Conservation (phyloP, 2,888 invertebrate species). For the Slavum lentiscoides region DNA sequence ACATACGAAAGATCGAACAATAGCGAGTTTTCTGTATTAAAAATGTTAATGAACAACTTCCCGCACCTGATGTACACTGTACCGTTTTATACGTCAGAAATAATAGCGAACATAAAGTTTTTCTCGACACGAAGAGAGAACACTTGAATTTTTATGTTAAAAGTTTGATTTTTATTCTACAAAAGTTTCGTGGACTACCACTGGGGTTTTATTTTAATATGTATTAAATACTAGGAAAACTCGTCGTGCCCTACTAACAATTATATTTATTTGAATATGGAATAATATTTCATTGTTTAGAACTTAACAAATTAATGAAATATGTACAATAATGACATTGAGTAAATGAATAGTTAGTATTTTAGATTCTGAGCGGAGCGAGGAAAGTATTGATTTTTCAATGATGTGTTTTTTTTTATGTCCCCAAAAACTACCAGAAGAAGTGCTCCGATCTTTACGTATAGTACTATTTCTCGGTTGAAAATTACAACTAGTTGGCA, state of each 20-base stretch:
- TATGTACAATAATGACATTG: no score
- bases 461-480: no score
- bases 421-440: no score
- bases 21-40: constrained; percentile 16
- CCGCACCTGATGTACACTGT: neutral
- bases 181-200: neutral
- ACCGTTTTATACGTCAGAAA: neutral
- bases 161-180: constrained; percentile 6
- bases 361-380: no score
- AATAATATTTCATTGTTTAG: no score
- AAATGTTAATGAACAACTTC: neutral
- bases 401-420: no score
- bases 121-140: neutral
- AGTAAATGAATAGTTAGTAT: no score
- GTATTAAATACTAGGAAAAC: neutral
- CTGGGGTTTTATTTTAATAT: neutral
- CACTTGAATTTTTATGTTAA: neutral
- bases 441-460: no score
- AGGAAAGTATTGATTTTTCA: no score
- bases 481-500: no score
- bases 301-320: no score
- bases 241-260: neutral
- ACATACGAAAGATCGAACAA: neutral
- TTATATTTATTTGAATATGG: neutral
- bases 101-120: neutral